Conservation (phyloP, 2,113 vertebrate genomes). For the Edolisoma coerulescens region DNA sequence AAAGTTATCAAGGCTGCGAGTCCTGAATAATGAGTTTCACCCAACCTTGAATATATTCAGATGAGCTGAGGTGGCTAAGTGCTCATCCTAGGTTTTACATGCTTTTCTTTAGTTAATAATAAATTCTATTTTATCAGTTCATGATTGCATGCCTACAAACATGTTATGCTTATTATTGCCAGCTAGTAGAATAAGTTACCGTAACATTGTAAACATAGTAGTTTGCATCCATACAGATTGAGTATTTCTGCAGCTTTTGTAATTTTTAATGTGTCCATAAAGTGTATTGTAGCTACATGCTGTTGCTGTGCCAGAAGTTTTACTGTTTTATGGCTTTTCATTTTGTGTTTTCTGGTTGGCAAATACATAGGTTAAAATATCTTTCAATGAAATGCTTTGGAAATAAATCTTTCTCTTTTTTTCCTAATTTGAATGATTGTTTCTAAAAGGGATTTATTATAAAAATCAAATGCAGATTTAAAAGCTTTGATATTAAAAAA, state of each 20-base stretch:
- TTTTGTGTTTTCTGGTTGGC: slow-evolving; percentile 10
- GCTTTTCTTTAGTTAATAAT: slow-evolving; percentile 87
- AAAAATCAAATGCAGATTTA: neutral
- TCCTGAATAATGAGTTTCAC: slow-evolving; percentile 94
- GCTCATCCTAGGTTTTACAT: slow-evolving; percentile 85
- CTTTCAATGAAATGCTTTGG: neutral
- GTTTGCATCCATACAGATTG: slow-evolving; percentile 65
- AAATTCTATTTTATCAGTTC: slow-evolving; percentile 88
- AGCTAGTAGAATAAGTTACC: slow-evolving; percentile 75
- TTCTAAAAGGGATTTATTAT: neutral
- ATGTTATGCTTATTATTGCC: slow-evolving; percentile 84
- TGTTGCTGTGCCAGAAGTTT: slow-evolving; percentile 25
- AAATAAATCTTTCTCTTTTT: neutral
- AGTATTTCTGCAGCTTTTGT: slow-evolving; percentile 63
- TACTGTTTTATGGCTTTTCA: slow-evolving; percentile 40
- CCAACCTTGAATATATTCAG: slow-evolving; percentile 93
- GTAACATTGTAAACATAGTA: slow-evolving; percentile 76
- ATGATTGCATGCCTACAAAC: slow-evolving; percentile 86
- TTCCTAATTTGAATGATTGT: neutral
- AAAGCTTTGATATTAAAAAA: neutral
- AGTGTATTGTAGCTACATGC: neutral
- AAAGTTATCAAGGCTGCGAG: slow-evolving; percentile 94
- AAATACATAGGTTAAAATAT: slow-evolving; percentile 12
- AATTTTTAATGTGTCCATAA: slow-evolving; percentile 58
- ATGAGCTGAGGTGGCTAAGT: slow-evolving; percentile 89